Evolutionary conservation across 2,888 invertebrate genomes (phyloP).

Genomic region (Habrosyne pyritoides): DNA sequence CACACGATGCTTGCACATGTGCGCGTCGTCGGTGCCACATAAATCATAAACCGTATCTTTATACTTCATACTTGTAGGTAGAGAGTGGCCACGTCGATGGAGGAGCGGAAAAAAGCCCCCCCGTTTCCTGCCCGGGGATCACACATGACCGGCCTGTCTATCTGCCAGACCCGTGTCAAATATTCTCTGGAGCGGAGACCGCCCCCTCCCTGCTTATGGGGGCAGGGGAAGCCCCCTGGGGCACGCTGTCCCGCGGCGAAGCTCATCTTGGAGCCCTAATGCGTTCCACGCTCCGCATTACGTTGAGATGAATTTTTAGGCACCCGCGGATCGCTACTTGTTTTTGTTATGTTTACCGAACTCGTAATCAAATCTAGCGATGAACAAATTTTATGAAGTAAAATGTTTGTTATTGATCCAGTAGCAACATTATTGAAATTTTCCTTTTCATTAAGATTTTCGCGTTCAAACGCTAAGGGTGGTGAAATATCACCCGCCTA

Average conservation of each 20-base stretch:
- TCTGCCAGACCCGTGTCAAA: slow-evolving; percentile 84
- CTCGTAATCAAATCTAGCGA: slow-evolving; percentile 6
- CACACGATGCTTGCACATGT: slow-evolving; percentile 76
- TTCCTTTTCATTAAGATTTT: slow-evolving; percentile 79
- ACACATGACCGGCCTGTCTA: slow-evolving; percentile 84
- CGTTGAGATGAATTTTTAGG: slow-evolving; percentile 77
- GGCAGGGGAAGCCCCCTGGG: slow-evolving; percentile 75
- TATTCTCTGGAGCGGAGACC: slow-evolving; percentile 83
- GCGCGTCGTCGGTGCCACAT: slow-evolving; percentile 66
- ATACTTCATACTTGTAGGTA: slow-evolving; percentile 63
- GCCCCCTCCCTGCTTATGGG: slow-evolving; percentile 65
- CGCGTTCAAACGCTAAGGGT: slow-evolving; percentile 58
- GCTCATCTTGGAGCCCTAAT: slow-evolving; percentile 82
- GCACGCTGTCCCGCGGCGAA: slow-evolving; percentile 81
- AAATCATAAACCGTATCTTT: slow-evolving; percentile 79
- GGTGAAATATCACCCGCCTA: slow-evolving; percentile 77
- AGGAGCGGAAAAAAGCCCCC: slow-evolving; percentile 78
- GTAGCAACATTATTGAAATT: slow-evolving; percentile 63
- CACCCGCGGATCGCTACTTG: slow-evolving; percentile 46
- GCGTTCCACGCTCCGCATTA: slow-evolving; percentile 75
- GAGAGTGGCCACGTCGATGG: slow-evolving; percentile 74
- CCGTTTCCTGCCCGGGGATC: slow-evolving; percentile 81
- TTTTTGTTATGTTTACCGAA: slow-evolving; percentile 32
- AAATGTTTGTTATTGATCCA: slow-evolving; percentile 28
- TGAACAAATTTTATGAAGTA: slow-evolving; percentile 5